Conservation (phyloP, 1,140 invertebrate species). For the Papilio helenus region DNA sequence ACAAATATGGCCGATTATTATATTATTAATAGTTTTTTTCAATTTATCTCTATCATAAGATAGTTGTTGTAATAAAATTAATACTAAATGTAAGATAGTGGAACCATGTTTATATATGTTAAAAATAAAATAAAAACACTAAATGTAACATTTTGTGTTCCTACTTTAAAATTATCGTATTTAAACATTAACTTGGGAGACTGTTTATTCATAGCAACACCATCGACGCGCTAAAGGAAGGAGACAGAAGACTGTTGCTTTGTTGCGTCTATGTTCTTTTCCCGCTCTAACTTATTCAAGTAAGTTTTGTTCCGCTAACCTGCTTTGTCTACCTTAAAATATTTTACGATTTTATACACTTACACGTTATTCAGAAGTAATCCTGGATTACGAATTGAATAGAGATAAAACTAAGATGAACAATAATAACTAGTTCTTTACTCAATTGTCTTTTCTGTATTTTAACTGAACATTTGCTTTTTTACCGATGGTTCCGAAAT, state of each 20-base stretch:
- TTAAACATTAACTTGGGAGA: not conserved
- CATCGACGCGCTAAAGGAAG: not conserved
- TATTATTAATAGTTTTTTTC: too few relatives aligned
- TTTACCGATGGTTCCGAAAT: not conserved
- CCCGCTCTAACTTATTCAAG: not conserved
- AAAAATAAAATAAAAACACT: not conserved
- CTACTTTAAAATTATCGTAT: not conserved
- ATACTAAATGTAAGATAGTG: too few relatives aligned
- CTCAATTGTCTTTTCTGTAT: not conserved
- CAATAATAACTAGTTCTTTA: not conserved
- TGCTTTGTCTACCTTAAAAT: not conserved
- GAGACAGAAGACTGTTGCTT: not conserved
- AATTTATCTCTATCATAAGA: not conserved
- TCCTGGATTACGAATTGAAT: not conserved
- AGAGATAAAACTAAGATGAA: not conserved
- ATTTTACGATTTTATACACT: not conserved
- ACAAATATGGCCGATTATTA: too few relatives aligned
- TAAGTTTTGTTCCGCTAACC: constrained; percentile 7
- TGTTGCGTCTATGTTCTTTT: not conserved
- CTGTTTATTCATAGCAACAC: not conserved
- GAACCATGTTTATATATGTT: too few relatives aligned
- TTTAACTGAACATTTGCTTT: not conserved
- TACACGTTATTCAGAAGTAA: not conserved
- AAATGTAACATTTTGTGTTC: not conserved
- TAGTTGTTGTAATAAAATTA: not conserved